Percentiles rank a stretch among this genome's conserved stretches.
These are phyloP conservation scores for Rhorus exstirpatorius DNA, from an alignment of 2,888 invertebrate species.

Conservation along the genomic window DNA sequence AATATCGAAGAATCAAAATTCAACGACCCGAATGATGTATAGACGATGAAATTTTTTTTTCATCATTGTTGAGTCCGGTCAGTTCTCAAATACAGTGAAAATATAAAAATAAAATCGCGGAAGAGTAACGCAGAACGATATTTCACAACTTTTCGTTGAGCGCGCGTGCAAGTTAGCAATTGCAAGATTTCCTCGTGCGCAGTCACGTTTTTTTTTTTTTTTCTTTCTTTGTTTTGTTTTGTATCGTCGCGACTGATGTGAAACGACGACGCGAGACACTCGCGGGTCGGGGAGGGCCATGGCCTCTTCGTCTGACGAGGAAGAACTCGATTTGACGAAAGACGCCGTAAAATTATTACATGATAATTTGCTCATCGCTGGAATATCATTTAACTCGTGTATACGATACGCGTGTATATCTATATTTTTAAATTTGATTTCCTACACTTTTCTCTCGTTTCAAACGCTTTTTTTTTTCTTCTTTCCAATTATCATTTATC, in stretches of 20 bases:
- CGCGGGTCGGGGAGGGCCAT: no score
- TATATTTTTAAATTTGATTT: background rate
- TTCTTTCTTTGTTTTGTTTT: no score
- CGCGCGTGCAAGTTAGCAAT: background rate
- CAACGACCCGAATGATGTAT: background rate
- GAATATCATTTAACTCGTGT: background rate
- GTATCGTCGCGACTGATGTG: conserved; percentile 21
- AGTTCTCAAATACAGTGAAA: conserved; percentile 19
- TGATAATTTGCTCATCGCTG: background rate
- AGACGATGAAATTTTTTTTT: conserved; percentile 1
- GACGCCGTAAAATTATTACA: background rate
- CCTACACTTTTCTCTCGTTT: background rate
- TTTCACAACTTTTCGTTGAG: background rate
- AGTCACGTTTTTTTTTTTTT: conserved; percentile 11
- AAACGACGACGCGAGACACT: background rate
- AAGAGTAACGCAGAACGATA: background rate
- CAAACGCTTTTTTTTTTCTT: conserved; percentile 1
- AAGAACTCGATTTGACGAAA: no score
- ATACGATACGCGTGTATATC: background rate
- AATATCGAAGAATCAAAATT: no score
- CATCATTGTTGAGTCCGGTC: conserved; percentile 21
- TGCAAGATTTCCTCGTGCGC: background rate
- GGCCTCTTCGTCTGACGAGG: no score
- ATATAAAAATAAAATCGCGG: no score
- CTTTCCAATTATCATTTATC: background rate